Evolutionary conservation across 1,140 invertebrate genomes (phyloP).

Genomic region (Ostrea edulis): DNA sequence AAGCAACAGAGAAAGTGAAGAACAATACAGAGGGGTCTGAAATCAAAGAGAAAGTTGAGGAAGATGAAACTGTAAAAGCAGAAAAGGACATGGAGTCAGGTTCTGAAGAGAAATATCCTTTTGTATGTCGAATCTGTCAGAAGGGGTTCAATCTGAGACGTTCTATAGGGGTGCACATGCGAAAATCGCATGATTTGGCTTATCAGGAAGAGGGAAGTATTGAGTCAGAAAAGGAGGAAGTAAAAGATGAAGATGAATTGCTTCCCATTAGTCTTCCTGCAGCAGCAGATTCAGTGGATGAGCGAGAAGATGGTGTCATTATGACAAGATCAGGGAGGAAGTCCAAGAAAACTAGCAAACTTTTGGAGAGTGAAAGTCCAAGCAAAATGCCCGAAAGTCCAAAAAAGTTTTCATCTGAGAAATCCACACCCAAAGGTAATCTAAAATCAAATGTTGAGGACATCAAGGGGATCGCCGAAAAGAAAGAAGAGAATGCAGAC

Average conservation of each 20-base stretch:
- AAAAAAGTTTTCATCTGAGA: not conserved
- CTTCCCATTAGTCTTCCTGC: not conserved
- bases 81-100: not conserved
- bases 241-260: not conserved
- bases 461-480: not conserved
- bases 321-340: constrained; percentile 4
- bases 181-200: constrained; percentile 12
- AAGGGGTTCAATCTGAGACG: constrained; percentile 18
- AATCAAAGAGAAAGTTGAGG: not conserved
- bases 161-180: constrained; percentile 16
- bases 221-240: not conserved
- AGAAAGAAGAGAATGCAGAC: not conserved
- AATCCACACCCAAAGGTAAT: not conserved
- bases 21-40: not conserved
- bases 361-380: constrained; percentile 7
- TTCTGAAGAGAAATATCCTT: not conserved
- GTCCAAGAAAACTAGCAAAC: constrained; percentile 7
- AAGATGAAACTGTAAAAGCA: not conserved
- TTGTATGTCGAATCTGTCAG: constrained; percentile 9
- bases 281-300: not conserved
- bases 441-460: not conserved
- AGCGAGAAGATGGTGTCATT: not conserved
- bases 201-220: not conserved
- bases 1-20: not conserved
- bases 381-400: not conserved